Base-by-base conservation (phyloP, 2,113 vertebrate species). In the Upupa epops region DNA sequence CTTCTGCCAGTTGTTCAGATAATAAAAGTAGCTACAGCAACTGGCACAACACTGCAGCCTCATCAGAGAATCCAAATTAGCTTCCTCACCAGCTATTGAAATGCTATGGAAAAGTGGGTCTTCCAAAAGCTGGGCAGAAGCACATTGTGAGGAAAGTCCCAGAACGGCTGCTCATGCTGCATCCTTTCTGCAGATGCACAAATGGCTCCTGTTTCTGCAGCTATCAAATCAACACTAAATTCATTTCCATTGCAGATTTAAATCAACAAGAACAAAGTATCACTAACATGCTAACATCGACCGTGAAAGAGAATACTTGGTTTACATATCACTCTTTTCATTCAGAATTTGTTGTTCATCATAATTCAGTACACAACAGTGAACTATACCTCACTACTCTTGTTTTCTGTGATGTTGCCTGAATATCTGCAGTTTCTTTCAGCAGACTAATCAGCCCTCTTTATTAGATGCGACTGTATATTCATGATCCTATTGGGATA, bases 401-500 rank as follows among this genome's bases (percentile, higher is more conserved):
- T 94, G 78, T 96, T 93, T 95, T 72, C 87, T 2, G 7, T 87
- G 71, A 66, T 80, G 70, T 45, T 84, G 31, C 55, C 80, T 87
- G 86, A 95, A 70, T 90, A 86, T 61, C 51, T 52, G 31, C 58
- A n/a, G 42, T 32, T 95, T 83, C 40, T 90, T 87, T 68, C 36
- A 14, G 70, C 90, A 61, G 54, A 92, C 86, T 92, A 95, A 95
- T 96, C 85, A 92, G 68, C 55, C 60, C 45, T 69, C 45, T 89
- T 90, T 95, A 95, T 94, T 89, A 94, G 90, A 81, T 59, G 55
- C 0, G 15, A 86, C 86, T 95, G 61, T 88, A 88, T 93, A 89
- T 95, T 96, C 91, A 89, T 79, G 83, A 86, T 95, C 66, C 94
- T 95, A 34, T 68, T 94, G 94, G 94, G 94, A 95, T 89, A 95